phyloP scores from a whole-genome alignment of 2,888 invertebrate genomes.

The Esperia sulphurella region DNA sequence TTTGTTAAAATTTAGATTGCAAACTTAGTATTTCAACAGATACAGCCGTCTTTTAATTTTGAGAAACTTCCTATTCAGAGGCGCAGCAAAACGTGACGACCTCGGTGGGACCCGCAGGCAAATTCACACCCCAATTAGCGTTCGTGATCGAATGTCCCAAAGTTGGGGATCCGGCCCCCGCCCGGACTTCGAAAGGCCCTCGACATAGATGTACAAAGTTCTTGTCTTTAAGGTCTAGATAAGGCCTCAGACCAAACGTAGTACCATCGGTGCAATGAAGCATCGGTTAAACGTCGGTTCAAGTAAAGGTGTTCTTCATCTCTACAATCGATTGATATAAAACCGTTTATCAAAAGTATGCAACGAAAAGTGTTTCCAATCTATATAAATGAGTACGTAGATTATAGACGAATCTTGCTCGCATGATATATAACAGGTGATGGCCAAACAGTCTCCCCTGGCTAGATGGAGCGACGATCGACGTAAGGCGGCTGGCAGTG shows the following conservation, averaged over 20 bases:
- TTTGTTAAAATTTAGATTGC: slow-evolving; percentile 2
- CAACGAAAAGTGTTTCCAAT: no score
- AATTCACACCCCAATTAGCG: slow-evolving; percentile 56
- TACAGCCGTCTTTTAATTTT: background rate
- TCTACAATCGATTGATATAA: no score
- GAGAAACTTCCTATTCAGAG: background rate
- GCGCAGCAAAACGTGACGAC: slow-evolving; percentile 1
- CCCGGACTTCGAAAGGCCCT: background rate
- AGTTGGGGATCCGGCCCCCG: slow-evolving; percentile 13
- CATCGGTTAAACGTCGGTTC: no score
- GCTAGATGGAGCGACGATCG: no score
- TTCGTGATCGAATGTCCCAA: slow-evolving; percentile 37
- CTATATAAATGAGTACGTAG: no score
- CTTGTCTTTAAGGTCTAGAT: background rate
- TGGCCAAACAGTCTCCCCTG: no score
- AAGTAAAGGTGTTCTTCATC: no score
- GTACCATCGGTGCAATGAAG: no score
- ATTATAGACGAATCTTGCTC: no score
- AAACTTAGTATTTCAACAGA: background rate
- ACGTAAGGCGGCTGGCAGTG: no score
- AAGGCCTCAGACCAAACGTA: background rate
- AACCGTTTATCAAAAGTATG: no score
- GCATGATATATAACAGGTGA: no score
- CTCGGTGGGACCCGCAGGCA: slow-evolving; percentile 30
- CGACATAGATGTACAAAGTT: background rate